Evolutionary conservation across 2,113 vertebrate genomes (phyloP), one percentile per base, ranked within the genome.

Genomic region (Thinocorus orbignyianus): DNA sequence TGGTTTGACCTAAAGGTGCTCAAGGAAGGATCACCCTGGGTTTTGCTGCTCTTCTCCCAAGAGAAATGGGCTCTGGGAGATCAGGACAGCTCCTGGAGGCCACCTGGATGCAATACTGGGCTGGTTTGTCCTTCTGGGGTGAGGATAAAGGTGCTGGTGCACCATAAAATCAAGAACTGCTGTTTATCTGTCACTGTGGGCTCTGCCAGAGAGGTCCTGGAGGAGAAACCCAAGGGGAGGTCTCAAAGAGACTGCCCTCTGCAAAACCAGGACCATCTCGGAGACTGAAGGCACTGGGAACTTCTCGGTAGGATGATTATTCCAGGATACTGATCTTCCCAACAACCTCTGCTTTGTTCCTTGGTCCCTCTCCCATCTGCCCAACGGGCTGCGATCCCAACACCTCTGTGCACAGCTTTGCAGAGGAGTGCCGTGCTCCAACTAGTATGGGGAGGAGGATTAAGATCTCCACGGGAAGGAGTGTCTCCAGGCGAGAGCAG

Each of bases 81-180:
- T 44, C 60, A 62, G 11, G 26, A 51, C 30, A 77, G 49, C 44
- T 65, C 18, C 15, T 35, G 19, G 46, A 71, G 26, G 31, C 31
- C 55, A 25, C 19, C 31, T n/a, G 33, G 25, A 11, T 42, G 61
- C 6, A 8, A 15, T 4, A 17, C 23, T 33, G 44, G 14, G 82
- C 18, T 60, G 14, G 6, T n/a, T 17, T 52, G n/a, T 18, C 39
- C 51, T 51, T n/a, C 31, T 44, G 46, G 46, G 28, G 26, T 10
- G 42, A 60, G 64, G 30, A 25, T 18, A 15, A 54, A 31, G 26
- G 25, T 90, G 22, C 17, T n/a, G 37, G 33, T 11, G 31, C 19
- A 31, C 20, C 13, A 0, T 18, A 15, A 65, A 76, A 3, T 15
- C 17, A 1, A 10, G 30, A n/a, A 0, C 9, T 37, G 64, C 25